phyloP scores from a whole-genome alignment of 2,113 vertebrate species.

The Otolemur garnettii region DNA sequence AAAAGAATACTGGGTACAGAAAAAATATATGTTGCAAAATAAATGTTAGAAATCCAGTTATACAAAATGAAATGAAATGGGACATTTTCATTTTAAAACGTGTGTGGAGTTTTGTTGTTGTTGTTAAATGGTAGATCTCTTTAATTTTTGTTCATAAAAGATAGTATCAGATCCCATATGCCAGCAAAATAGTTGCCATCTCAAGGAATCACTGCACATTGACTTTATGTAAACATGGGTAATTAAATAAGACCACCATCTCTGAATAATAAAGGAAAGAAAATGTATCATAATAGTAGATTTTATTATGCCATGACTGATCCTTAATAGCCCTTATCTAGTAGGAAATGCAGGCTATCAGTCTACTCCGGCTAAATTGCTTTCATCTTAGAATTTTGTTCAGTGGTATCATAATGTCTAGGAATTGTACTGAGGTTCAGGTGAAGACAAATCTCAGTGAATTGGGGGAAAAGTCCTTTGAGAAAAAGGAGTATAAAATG shows the following conservation, averaged over 20 bases:
- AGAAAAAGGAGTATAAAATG: neutral
- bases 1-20: neutral
- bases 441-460: neutral
- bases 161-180: neutral
- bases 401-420: neutral
- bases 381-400: conserved; percentile 53
- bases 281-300: conserved; percentile 52
- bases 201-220: neutral
- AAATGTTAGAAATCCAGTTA: conserved; percentile 8
- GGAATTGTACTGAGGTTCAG: neutral
- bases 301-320: conserved; percentile 37
- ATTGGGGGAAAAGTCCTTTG: neutral
- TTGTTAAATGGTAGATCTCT: conserved; percentile 10
- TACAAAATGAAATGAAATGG: conserved; percentile 23
- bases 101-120: neutral
- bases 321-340: conserved; percentile 49
- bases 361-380: neutral
- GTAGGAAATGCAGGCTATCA: neutral
- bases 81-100: conserved; percentile 24
- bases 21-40: neutral
- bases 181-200: conserved; percentile 51
- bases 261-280: conserved; percentile 52
- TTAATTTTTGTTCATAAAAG: conserved; percentile 61
- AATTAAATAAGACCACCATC: conserved; percentile 68
- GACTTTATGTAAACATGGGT: conserved; percentile 33